Conservation (phyloP, 2,888 invertebrate genomes). For the Temnothorax unifasciatus region DNA sequence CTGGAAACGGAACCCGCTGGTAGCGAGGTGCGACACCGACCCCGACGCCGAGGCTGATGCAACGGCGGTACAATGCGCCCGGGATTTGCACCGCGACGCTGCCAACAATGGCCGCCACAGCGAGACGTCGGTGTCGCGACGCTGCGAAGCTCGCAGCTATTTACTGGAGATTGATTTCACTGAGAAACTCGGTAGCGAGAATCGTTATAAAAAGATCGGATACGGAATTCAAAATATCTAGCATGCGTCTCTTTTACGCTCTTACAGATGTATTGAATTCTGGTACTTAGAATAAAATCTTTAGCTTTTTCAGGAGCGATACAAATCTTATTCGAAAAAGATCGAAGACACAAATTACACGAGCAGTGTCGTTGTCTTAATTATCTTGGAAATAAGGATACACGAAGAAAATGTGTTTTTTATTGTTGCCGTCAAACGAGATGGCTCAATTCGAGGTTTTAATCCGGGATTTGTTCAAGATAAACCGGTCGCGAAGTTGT, state of each 20-base stretch:
- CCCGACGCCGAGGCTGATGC: constrained; percentile 70
- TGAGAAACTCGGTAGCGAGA: constrained; percentile 22
- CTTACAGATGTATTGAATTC: not conserved
- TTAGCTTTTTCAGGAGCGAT: not conserved
- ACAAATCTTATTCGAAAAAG: not conserved
- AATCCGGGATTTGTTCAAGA: constrained; percentile 20
- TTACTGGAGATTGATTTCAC: constrained; percentile 31
- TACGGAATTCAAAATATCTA: not conserved
- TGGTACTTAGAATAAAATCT: not conserved
- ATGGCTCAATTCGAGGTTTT: constrained; percentile 20
- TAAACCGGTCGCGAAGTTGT: constrained; percentile 2
- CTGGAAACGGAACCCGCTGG: constrained; percentile 73
- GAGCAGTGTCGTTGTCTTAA: not conserved
- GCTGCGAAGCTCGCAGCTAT: constrained; percentile 29
- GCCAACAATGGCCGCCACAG: constrained; percentile 62
- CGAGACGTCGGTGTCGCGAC: constrained; percentile 57
- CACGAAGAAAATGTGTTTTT: constrained; percentile 1
- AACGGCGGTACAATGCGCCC: constrained; percentile 35
- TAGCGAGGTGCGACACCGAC: constrained; percentile 67
- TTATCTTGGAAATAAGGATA: not conserved
- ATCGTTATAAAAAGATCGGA: not conserved
- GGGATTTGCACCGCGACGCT: constrained; percentile 37
- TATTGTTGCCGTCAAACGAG: not conserved
- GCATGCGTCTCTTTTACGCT: not conserved
- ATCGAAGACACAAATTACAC: not conserved